These are phyloP conservation scores for Spea bombifrons DNA, from an alignment of 2,113 vertebrate genomes.

Conservation along the genomic window DNA sequence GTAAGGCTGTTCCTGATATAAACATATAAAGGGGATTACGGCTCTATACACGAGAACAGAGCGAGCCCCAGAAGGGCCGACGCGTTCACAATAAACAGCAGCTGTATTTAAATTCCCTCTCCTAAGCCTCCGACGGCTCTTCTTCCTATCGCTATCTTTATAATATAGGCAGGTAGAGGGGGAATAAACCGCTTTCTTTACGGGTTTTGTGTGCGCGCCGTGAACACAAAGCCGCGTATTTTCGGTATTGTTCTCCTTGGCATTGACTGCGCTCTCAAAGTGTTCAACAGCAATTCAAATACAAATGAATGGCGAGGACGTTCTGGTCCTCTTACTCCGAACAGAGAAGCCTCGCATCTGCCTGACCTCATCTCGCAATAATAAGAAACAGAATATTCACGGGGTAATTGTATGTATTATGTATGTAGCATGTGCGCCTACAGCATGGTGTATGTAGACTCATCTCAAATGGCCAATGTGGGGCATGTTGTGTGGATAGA, in stretches of 20 bases:
- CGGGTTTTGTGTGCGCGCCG: neutral
- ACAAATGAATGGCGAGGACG: neutral
- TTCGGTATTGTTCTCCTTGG: constrained; percentile 17
- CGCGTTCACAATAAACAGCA: neutral
- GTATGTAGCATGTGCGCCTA: no score
- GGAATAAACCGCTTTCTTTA: neutral
- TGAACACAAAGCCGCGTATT: neutral
- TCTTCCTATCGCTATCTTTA: neutral
- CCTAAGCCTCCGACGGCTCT: neutral
- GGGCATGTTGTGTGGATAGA: no score
- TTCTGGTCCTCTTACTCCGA: neutral
- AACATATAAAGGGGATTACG: neutral
- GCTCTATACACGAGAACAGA: constrained; percentile 17
- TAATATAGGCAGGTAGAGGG: neutral
- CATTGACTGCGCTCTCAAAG: neutral
- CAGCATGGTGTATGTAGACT: no score
- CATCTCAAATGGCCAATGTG: no score
- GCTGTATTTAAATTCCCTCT: constrained; percentile 21
- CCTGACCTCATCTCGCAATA: neutral
- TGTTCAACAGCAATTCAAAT: neutral
- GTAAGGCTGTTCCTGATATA: fast-evolving
- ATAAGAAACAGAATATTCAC: no score
- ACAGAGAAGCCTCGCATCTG: neutral
- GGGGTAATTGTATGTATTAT: no score
- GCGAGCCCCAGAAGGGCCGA: constrained; percentile 7